Base-by-base conservation (phyloP, 2,113 vertebrate species). In the Pithys albifrons region DNA sequence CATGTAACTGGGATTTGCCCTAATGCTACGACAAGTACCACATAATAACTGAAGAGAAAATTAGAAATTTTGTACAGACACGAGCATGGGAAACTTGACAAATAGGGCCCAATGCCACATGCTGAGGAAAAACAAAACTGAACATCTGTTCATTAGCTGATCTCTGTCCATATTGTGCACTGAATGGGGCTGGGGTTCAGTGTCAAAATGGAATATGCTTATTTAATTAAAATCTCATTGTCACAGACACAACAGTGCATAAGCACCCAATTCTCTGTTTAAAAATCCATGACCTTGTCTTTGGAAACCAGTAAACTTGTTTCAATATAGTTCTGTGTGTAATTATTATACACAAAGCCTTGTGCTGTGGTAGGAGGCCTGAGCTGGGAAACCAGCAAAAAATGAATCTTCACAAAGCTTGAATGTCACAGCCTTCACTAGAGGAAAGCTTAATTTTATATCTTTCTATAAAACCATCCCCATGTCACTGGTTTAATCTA, bases 61-160 rank as follows among this genome's bases (percentile, higher is more conserved):
- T 81, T 17, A 35, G 70, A 81, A 37, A 78, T 77, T 93, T 65
- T 87, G 73, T 79, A 37, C 58, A 72, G 73, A 51, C 23, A 28
- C 35, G 39, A 45, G 28, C 5, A 2, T 79, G 58, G 74, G 51
- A 87, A 88, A 65, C 14, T 17, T 89, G 52, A 61, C 66, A 90
- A 86, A 86, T 9, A 72, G 29, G 41, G 65, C 65, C 65, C 70
- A 25, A 5, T 59, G 91, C 79, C 83, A 89, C 79, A 75, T 0
- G 0, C 73, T 73, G 93, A 94, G 84, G 55, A 79, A 89, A 94
- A 88, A 8, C 69, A 65, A 76, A 94, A 79, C 20, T 55, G 74
- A 96, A 59, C 95, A 94, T 94, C 83, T 93, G 88, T 39, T 95
- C 73, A 59, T 93, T 76, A 89, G 79, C n/a, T 62, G 92, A 91